Conservation (phyloP, 2,888 invertebrate genomes). For the Stenodera caucasica region DNA sequence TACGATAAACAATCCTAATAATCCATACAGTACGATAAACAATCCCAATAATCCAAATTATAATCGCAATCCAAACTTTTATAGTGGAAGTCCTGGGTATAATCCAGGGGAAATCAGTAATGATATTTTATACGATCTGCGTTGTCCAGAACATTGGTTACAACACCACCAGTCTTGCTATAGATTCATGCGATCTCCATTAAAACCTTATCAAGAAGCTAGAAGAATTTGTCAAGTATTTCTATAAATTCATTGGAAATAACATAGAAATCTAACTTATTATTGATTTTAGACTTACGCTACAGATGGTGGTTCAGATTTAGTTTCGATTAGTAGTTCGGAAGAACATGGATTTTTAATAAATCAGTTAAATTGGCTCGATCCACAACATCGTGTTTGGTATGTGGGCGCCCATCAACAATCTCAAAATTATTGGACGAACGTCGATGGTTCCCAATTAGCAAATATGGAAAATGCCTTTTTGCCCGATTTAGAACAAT, state of each 20-base stretch:
- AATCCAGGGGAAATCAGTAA: conserved; percentile 30
- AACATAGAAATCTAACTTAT: conserved; percentile 10
- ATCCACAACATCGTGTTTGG: conserved; percentile 86
- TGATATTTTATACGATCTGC: conserved; percentile 47
- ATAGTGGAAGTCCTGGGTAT: conserved; percentile 15
- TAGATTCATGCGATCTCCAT: conserved; percentile 86
- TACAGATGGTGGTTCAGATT: conserved; percentile 66
- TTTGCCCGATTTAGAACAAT: conserved; percentile 64
- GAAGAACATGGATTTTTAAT: conserved; percentile 89
- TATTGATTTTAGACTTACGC: conserved; percentile 61
- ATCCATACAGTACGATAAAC: conserved; percentile 22
- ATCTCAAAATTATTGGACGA: conserved; percentile 76
- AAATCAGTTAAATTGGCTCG: conserved; percentile 76
- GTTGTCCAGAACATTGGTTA: conserved; percentile 89
- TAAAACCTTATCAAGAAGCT: conserved; percentile 78
- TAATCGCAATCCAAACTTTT: background rate
- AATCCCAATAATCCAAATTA: conserved; percentile 30
- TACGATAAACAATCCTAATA: conserved; percentile 17
- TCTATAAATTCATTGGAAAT: conserved; percentile 26
- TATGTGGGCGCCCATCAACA: conserved; percentile 80
- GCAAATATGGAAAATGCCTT: conserved; percentile 81
- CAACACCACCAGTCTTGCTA: conserved; percentile 81
- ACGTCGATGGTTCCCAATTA: conserved; percentile 82
- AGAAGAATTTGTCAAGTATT: conserved; percentile 71
- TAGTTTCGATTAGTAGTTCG: conserved; percentile 75